phyloP scores from a whole-genome alignment of 2,888 invertebrate genomes.

The Uropetala carovei region DNA sequence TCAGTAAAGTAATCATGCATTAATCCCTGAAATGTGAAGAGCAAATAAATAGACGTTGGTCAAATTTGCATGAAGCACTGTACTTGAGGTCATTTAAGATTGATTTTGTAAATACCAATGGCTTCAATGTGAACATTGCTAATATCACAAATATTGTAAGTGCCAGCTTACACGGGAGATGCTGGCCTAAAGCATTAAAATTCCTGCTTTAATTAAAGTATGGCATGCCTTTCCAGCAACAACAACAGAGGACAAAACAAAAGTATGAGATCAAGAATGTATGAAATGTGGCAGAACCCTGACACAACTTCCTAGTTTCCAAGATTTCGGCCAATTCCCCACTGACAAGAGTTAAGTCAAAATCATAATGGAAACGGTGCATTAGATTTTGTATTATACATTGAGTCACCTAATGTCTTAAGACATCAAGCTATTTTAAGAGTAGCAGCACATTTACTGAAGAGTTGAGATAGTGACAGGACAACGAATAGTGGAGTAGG shows the following conservation, averaged over 20 bases:
- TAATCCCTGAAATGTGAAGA: conserved; percentile 63
- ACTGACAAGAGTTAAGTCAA: conserved; percentile 40
- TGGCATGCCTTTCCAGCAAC: conserved; percentile 62
- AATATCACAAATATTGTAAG: conserved; percentile 63
- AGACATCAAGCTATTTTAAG: conserved; percentile 50
- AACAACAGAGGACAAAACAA: conserved; percentile 47
- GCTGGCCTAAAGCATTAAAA: conserved; percentile 34
- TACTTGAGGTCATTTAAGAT: conserved; percentile 34
- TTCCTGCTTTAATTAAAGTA: conserved; percentile 46
- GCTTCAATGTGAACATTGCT: conserved; percentile 55
- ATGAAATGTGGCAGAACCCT: conserved; percentile 54
- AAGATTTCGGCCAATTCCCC: conserved; percentile 25
- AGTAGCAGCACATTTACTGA: conserved; percentile 63
- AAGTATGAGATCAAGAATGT: conserved; percentile 62
- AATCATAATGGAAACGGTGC: conserved; percentile 53
- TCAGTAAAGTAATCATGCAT: conserved; percentile 61
- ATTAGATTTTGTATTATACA: conserved; percentile 6
- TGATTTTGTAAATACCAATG: conserved; percentile 54
- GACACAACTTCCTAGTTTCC: conserved; percentile 29
- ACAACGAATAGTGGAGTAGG: conserved; percentile 47
- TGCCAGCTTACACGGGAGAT: conserved; percentile 55
- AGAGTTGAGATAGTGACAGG: conserved; percentile 56
- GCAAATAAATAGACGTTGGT: conserved; percentile 63
- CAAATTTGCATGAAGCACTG: conserved; percentile 58
- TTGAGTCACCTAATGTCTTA: conserved; percentile 16